Conservation (phyloP, 1,140 invertebrate genomes). For the Ceratina calcarata region DNA sequence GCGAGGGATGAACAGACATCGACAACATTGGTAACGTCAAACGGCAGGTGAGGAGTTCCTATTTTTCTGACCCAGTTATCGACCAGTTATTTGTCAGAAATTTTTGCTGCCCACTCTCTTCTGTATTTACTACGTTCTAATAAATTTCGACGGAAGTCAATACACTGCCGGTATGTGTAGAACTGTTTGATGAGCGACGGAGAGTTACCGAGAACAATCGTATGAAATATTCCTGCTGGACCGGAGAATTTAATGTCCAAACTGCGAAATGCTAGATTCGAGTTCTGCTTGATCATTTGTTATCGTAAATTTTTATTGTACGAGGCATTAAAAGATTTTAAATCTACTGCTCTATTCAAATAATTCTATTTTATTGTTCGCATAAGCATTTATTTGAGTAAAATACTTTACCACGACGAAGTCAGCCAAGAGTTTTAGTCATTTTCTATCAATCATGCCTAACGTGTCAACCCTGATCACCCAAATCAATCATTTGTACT, state of each 20-base stretch:
- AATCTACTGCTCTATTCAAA: no score
- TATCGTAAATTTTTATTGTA: no score
- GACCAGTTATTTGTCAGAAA: not conserved
- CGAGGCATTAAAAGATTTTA: no score
- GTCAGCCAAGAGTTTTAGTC: no score
- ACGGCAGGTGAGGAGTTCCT: no score
- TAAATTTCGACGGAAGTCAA: constrained; percentile 11
- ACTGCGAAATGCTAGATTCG: not conserved
- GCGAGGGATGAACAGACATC: not conserved
- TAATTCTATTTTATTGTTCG: no score
- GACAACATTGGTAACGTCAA: not conserved
- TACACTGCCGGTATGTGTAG: not conserved
- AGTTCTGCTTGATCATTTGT: not conserved
- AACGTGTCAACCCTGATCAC: no score
- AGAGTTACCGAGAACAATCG: not conserved
- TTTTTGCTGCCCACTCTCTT: not conserved
- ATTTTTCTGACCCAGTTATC: constrained; percentile 9
- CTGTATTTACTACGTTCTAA: constrained; percentile 21
- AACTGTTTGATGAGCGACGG: not conserved
- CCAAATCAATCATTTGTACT: no score
- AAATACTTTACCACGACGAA: no score
- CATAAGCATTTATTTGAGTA: no score
- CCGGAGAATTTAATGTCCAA: not conserved
- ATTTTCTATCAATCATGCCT: no score
- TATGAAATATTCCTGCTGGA: not conserved